Evolutionary conservation across 2,888 invertebrate genomes (phyloP), one percentile per base, ranked within the genome.

Genomic region (Rosalia funebris): DNA sequence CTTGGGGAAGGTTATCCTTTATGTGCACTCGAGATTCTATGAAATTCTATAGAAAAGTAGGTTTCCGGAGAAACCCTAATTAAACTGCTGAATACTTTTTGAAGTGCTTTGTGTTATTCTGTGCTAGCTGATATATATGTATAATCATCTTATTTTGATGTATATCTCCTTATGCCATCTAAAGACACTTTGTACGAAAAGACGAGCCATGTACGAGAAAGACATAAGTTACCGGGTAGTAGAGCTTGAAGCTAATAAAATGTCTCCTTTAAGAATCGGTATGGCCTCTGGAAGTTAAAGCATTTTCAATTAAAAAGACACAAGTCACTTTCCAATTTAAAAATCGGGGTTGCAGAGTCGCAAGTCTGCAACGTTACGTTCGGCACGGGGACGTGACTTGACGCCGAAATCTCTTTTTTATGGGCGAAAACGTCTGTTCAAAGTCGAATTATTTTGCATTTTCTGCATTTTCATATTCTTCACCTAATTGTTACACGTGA

Each of bases 271-370:
- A 12, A 11, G 36, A 12, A 12, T 1, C 11, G n/a, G 14, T 11
- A 12, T 36, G 36, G 14, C 36, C 1, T 14, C 36, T 10, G 7
- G 11, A 9, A 39, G 16, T 9, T 39, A 11, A 16, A 11, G 19
- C 11, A 42, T 42, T 42, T 42, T 42, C 42, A 42, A 42, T 42
- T 42, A 42, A 42, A 42, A 19, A 19, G 42, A 42, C 42, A 42
- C 42, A 20, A 42, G 42, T 42, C 19, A 42, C 42, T 42, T 42
- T 42, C 9, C 42, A 16, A 19, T 42, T 42, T 17, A 42, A 42
- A 42, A 42, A n/a, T 20, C 42, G 4, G 20, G 19, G 17, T 10
- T 19, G 19, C 19, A 19, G n/a, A 19, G 10, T 42, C 42, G n/a
- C n/a, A 42, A 42, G n/a, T 42, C 42, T 42, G 20, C 20, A 19